Conservation (phyloP, 1,140 invertebrate genomes). For the Radopholus similis region DNA sequence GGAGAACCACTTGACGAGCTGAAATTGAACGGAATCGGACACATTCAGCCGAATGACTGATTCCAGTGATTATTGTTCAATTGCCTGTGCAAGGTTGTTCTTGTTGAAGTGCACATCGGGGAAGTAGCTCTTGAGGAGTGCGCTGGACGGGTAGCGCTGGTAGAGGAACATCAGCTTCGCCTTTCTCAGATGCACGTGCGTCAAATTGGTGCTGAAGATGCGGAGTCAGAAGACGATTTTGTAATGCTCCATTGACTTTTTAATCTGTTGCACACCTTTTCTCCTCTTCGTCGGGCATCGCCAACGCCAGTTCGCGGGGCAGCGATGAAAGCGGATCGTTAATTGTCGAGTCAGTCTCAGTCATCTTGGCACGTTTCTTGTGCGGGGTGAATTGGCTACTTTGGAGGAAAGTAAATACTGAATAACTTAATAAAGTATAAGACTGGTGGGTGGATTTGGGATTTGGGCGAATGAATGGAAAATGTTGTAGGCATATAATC, state of each 20-base stretch:
- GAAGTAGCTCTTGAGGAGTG: slow-evolving; percentile 98
- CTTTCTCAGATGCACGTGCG: slow-evolving; percentile 98
- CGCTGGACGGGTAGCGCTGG: slow-evolving; percentile 94
- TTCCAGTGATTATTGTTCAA: neutral
- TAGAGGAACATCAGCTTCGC: slow-evolving; percentile 99
- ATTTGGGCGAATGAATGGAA: too few species aligned
- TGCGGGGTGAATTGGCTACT: too few species aligned
- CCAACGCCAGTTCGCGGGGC: slow-evolving; percentile 34
- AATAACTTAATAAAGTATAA: too few species aligned
- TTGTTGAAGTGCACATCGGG: slow-evolving; percentile 99
- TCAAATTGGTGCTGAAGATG: slow-evolving; percentile 65
- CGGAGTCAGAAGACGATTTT: too few species aligned
- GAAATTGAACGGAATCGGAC: neutral
- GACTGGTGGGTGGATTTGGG: too few species aligned
- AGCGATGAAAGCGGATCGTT: slow-evolving; percentile 42
- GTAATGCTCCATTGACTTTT: too few species aligned
- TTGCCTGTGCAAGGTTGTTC: slow-evolving; percentile 91
- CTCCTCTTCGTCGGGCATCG: too few species aligned
- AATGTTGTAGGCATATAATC: too few species aligned
- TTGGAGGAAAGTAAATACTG: too few species aligned
- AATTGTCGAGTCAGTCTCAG: slow-evolving; percentile 47
- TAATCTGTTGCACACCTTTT: too few species aligned
- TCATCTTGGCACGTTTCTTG: slow-evolving; percentile 55
- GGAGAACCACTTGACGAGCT: slow-evolving; percentile 99
- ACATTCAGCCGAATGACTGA: neutral